Evolutionary conservation across 2,888 invertebrate genomes (phyloP).

Genomic region (Ashinkailepas kermadecensis): DNA sequence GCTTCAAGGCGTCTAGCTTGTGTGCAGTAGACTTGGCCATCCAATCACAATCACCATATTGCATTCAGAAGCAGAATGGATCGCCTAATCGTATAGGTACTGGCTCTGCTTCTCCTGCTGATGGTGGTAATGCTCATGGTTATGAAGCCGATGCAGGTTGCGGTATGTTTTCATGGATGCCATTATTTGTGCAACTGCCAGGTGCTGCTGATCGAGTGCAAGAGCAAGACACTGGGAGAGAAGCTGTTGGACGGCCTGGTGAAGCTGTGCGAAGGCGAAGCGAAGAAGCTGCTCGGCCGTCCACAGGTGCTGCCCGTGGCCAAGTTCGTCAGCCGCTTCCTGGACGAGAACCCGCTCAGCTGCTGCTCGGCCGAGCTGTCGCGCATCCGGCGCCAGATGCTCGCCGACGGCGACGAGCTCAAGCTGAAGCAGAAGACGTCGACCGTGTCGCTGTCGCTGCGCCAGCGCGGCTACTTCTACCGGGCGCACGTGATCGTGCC

Average conservation of each 20-base stretch:
- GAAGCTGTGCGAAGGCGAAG: constrained; percentile 53
- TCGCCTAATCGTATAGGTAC: too few relatives aligned
- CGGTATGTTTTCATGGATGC: too few relatives aligned
- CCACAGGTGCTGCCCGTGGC: constrained; percentile 51
- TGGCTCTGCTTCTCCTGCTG: too few relatives aligned
- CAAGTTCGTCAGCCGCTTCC: constrained; percentile 55
- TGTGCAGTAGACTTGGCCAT: too few relatives aligned
- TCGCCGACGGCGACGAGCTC: constrained; percentile 50
- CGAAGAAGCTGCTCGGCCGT: constrained; percentile 52
- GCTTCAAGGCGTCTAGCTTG: too few relatives aligned
- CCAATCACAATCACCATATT: too few relatives aligned
- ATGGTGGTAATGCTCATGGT: too few relatives aligned
- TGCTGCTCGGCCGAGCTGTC: constrained; percentile 65
- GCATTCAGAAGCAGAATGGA: too few relatives aligned
- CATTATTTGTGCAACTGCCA: constrained; percentile 31
- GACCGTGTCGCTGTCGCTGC: constrained; percentile 51
- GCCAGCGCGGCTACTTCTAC: constrained; percentile 54
- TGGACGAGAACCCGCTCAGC: constrained; percentile 61
- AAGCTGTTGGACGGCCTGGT: constrained; percentile 56
- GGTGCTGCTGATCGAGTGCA: constrained; percentile 57
- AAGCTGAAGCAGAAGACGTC: constrained; percentile 61
- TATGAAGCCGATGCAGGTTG: too few relatives aligned
- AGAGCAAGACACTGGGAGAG: constrained; percentile 58
- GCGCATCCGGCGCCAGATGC: constrained; percentile 48
- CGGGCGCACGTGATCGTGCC: constrained; percentile 54